phyloP scores from a whole-genome alignment of 2,888 invertebrate species.

The Masnerella sp. region DNA sequence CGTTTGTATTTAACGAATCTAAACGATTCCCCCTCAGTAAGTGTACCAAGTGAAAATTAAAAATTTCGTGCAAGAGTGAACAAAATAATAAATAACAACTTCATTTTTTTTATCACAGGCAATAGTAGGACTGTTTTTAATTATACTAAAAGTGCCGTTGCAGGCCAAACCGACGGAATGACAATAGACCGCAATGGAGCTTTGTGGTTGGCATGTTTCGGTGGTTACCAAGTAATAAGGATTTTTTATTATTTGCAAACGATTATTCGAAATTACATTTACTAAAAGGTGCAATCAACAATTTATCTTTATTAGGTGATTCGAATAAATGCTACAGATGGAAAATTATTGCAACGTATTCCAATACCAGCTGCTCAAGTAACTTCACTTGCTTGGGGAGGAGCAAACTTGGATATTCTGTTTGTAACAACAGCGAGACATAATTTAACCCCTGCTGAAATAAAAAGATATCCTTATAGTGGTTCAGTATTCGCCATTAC shows the following conservation, averaged over 20 bases:
- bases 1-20: neutral
- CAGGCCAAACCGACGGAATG: neutral
- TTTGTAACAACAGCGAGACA: conserved; percentile 82
- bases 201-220: conserved; percentile 2
- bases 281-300: neutral
- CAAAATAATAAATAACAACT: neutral
- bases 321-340: neutral
- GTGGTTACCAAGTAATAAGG: neutral
- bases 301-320: conserved; percentile 4
- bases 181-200: neutral
- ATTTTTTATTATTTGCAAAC: too few relatives aligned
- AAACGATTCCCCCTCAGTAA: neutral
- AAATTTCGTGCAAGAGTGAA: neutral
- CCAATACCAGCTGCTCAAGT: conserved; percentile 81
- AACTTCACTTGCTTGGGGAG: conserved; percentile 85
- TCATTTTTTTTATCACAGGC: neutral
- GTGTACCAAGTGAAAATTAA: neutral
- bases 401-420: conserved; percentile 81
- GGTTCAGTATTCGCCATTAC: conserved; percentile 77
- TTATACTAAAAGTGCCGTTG: neutral
- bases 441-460: conserved; percentile 74
- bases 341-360: conserved; percentile 69
- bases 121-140: neutral
- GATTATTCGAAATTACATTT: neutral
- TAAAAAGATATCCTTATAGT: conserved; percentile 76